phyloP scores from a whole-genome alignment of 2,113 vertebrate genomes.

The Uria aalge region DNA sequence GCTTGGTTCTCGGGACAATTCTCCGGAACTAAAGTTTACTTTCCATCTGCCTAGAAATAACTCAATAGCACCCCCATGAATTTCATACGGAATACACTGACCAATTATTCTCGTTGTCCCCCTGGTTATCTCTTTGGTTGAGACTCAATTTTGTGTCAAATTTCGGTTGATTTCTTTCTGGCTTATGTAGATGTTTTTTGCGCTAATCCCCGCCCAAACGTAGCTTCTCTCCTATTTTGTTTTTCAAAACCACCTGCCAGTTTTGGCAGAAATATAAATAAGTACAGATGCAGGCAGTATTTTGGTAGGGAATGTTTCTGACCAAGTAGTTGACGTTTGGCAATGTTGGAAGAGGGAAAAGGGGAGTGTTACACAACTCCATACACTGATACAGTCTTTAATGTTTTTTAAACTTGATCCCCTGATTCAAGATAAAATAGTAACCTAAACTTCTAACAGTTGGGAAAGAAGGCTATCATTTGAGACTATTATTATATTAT shows the following conservation, averaged over 20 bases:
- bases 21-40: neutral
- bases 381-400: neutral
- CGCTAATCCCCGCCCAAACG: neutral
- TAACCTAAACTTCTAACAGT: neutral
- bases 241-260: neutral
- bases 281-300: neutral
- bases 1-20: neutral
- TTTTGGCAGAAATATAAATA: neutral
- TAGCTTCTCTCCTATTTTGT: neutral
- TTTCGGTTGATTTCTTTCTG: neutral
- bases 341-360: neutral
- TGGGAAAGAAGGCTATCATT: neutral
- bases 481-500: neutral
- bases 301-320: neutral
- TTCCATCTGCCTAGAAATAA: neutral
- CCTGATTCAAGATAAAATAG: neutral
- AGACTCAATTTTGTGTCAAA: neutral
- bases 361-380: neutral
- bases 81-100: neutral
- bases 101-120: neutral
- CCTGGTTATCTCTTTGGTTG: neutral
- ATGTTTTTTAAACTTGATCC: neutral
- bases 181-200: neutral
- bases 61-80: rapidly evolving
- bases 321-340: neutral